Conservation (phyloP, 1,140 invertebrate species). For the Microplitis mediator region DNA sequence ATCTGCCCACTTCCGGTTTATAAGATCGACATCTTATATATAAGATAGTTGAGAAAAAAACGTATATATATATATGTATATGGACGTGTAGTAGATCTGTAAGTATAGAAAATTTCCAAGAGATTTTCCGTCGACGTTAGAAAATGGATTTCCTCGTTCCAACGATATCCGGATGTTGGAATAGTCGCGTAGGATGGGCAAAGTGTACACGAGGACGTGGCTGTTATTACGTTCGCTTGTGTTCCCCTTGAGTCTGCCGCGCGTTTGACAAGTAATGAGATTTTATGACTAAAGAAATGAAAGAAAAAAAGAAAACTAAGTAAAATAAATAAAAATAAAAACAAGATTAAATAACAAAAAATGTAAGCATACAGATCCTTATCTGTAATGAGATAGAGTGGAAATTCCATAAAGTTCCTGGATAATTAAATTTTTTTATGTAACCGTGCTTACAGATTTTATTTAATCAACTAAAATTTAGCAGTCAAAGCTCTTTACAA, state of each 20-base stretch:
- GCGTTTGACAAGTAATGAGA: slow-evolving; percentile 20
- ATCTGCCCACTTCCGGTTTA: slow-evolving; percentile 20
- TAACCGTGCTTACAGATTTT: too few relatives aligned
- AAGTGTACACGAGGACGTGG: slow-evolving; percentile 3
- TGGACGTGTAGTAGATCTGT: not conserved
- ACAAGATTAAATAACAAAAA: not conserved
- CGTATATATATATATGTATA: not conserved
- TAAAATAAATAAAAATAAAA: not conserved
- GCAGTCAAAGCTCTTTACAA: too few relatives aligned
- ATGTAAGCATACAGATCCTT: not conserved
- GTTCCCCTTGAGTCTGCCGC: not conserved
- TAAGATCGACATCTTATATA: not conserved
- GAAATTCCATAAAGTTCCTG: not conserved
- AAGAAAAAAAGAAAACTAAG: not conserved
- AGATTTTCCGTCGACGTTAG: slow-evolving; percentile 13
- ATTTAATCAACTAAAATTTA: too few relatives aligned
- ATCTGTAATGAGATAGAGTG: not conserved
- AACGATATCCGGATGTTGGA: slow-evolving; percentile 22
- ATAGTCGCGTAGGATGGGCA: slow-evolving; percentile 2
- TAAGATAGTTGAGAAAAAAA: too few relatives aligned
- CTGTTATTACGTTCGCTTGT: slow-evolving; percentile 19
- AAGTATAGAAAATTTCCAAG: slow-evolving; percentile 16
- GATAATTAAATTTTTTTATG: not conserved
- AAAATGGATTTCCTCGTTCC: slow-evolving; percentile 26
- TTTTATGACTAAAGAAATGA: slow-evolving; percentile 10